phyloP scores from a whole-genome alignment of 2,113 vertebrate genomes.

The Astur gentilis region DNA sequence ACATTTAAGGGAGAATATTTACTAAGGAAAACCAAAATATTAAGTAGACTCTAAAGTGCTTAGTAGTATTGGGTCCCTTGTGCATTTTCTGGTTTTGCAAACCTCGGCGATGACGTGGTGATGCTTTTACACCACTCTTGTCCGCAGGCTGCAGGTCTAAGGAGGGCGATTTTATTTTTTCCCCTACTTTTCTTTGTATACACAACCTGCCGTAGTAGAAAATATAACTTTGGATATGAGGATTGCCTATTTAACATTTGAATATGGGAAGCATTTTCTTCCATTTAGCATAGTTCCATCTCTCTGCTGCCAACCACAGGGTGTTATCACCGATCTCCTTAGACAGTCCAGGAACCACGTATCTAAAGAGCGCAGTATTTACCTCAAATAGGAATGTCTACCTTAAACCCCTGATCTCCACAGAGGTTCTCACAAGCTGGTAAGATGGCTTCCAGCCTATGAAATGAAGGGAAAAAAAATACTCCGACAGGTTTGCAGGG shows the following conservation, averaged over 20 bases:
- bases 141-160: background rate
- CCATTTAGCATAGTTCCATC: background rate
- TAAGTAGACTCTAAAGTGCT: background rate
- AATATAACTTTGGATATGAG: background rate
- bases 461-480: background rate
- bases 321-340: background rate
- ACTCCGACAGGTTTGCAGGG: background rate
- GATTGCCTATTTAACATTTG: conserved; percentile 36
- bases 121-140: background rate
- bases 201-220: background rate
- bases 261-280: conserved; percentile 12
- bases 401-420: background rate
- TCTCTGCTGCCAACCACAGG: background rate
- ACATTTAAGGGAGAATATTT: background rate
- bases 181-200: background rate
- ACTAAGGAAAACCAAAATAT: background rate
- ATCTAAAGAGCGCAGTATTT: background rate
- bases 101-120: background rate
- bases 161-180: background rate
- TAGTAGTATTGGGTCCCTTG: background rate
- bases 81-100: background rate
- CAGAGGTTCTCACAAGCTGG: background rate
- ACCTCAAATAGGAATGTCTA: background rate
- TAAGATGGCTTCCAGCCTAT: background rate
- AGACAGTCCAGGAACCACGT: background rate